These are phyloP conservation scores for Atta colombica DNA, from an alignment of 1,140 invertebrate genomes.

Conservation along the genomic window DNA sequence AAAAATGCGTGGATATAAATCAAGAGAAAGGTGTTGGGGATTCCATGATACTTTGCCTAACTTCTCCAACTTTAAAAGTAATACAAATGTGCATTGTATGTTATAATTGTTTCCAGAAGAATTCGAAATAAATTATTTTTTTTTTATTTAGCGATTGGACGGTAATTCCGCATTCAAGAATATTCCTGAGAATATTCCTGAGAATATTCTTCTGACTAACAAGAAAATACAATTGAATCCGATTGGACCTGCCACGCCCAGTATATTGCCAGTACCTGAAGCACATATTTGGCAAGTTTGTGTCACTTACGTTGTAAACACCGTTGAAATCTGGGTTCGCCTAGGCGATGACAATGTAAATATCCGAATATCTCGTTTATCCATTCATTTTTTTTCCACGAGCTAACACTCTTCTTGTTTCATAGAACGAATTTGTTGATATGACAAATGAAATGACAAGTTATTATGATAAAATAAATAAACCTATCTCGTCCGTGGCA, in stretches of 20 bases:
- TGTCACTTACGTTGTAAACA: conserved; percentile 86
- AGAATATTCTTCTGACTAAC: background rate
- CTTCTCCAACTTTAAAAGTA: conserved; percentile 12
- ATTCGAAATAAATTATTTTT: background rate
- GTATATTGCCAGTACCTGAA: conserved; percentile 85
- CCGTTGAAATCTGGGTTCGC: conserved; percentile 87
- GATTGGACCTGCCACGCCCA: conserved; percentile 74
- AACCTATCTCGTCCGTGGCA: background rate
- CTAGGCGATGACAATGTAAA: conserved; percentile 88
- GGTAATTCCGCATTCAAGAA: background rate
- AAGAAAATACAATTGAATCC: conserved; percentile 68
- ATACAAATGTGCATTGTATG: background rate
- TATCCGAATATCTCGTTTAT: conserved; percentile 34
- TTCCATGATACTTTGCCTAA: conserved; percentile 83
- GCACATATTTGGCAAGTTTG: conserved; percentile 87
- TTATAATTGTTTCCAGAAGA: background rate
- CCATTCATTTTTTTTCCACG: conserved; percentile 2
- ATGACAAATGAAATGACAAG: conserved; percentile 87
- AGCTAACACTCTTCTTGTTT: conserved; percentile 67
- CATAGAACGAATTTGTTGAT: conserved; percentile 86
- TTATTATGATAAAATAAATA: conserved; percentile 85
- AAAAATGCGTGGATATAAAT: conserved; percentile 83
- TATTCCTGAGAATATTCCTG: background rate
- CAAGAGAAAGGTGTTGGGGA: conserved; percentile 86
- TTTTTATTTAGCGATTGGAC: conserved; percentile 10